phyloP scores from a whole-genome alignment of 1,140 invertebrate genomes.

The Chionoecetes opilio region DNA sequence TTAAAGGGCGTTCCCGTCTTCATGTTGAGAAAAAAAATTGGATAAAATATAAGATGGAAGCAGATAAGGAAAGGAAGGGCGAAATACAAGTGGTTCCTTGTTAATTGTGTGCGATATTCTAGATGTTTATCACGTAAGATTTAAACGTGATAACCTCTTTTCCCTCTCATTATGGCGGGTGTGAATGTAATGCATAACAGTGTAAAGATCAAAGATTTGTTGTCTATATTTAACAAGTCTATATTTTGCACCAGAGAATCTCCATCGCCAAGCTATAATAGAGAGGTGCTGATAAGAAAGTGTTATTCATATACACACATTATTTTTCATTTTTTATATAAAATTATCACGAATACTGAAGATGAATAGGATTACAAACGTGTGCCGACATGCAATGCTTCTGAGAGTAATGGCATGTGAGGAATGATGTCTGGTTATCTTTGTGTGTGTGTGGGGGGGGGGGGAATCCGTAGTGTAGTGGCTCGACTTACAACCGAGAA shows the following conservation, averaged over 20 bases:
- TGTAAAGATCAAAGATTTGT: no score
- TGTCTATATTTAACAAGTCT: neutral
- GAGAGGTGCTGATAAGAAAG: neutral
- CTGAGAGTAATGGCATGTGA: no score
- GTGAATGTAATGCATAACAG: neutral
- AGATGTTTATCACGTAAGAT: neutral
- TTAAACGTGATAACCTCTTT: neutral
- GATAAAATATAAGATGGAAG: no score
- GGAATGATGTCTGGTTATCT: neutral
- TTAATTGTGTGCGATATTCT: neutral
- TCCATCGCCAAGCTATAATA: neutral
- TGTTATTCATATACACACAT: conserved; percentile 1
- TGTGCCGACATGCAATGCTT: neutral
- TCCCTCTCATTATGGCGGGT: neutral
- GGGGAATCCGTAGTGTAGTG: no score
- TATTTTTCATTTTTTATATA: neutral
- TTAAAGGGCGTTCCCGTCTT: no score
- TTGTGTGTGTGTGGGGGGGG: neutral
- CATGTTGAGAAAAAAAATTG: no score
- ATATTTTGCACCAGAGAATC: neutral
- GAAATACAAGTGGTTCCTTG: neutral
- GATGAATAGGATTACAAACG: neutral
- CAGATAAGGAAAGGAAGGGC: no score
- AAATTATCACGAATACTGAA: neutral
- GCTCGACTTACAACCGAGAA: no score